A percentile compares a stretch with the other conserved stretches of the same genome.
phyloP scores from a whole-genome alignment of 2,797 vertebrate species.

The Telmatherina bonti region DNA sequence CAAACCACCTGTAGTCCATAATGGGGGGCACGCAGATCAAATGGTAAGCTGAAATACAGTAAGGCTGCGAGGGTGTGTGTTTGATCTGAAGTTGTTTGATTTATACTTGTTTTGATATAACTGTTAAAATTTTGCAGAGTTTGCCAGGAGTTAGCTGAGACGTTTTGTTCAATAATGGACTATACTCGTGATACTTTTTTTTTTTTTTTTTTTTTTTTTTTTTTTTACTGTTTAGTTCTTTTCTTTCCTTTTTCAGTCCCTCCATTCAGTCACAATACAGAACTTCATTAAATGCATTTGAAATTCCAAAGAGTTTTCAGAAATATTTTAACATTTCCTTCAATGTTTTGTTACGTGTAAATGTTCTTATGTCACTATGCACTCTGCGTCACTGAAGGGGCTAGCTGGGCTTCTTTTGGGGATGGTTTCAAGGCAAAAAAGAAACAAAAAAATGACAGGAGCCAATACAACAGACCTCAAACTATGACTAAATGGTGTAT shows the following conservation, averaged over 20 bases:
- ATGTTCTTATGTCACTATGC: not conserved
- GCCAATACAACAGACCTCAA: too few relatives aligned
- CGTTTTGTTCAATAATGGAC: not conserved
- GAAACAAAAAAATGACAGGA: too few relatives aligned
- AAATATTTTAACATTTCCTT: not conserved
- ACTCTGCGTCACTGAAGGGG: not conserved
- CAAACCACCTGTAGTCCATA: constrained; percentile 10
- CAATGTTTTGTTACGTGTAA: not conserved
- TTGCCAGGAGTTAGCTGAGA: not conserved
- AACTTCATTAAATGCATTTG: not conserved
- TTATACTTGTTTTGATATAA: not conserved
- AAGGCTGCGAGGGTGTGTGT: constrained; percentile 1
- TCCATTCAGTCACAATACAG: not conserved
- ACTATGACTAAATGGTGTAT: too few relatives aligned
- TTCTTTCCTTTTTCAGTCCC: not conserved
- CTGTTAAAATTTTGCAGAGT: not conserved
- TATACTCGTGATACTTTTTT: constrained; percentile 1
- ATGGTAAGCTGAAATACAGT: constrained; percentile 68
- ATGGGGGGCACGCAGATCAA: constrained; percentile 77
- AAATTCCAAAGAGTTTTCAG: not conserved
- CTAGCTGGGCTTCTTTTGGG: not conserved
- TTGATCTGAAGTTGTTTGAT: not conserved
- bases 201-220: not conserved
- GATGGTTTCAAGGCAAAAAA: not conserved
- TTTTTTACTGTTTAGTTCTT: not conserved